Evolutionary conservation across 2,797 vertebrate genomes (phyloP).

Genomic region (Gambusia yucatana): DNA sequence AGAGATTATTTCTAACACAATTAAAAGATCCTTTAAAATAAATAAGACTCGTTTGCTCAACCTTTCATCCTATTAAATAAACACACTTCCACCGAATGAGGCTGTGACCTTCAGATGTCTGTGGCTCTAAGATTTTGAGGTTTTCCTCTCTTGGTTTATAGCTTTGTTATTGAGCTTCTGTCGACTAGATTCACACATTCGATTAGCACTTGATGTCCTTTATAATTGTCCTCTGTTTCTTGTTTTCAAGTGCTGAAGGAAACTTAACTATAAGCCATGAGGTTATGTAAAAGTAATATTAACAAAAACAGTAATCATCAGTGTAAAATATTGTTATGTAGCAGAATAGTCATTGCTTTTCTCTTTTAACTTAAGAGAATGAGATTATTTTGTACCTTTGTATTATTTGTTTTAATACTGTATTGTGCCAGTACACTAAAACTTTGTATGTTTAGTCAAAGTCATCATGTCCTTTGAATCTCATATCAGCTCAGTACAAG

Average conservation of each 20-base stretch:
- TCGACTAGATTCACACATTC: slow-evolving; percentile 11
- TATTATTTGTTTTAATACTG: neutral
- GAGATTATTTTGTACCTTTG: neutral
- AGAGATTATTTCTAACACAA: slow-evolving; percentile 16
- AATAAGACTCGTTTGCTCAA: no score
- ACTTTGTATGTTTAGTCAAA: neutral
- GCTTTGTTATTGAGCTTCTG: slow-evolving; percentile 8
- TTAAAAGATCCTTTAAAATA: slow-evolving; percentile 3
- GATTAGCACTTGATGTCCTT: neutral
- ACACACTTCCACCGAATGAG: neutral
- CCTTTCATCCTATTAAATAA: neutral
- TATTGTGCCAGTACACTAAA: neutral
- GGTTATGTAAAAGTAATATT: neutral
- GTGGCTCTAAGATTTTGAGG: slow-evolving; percentile 2
- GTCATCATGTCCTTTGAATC: neutral
- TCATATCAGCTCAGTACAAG: neutral
- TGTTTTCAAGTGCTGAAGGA: slow-evolving; percentile 7
- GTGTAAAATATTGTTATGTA: neutral
- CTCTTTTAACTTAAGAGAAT: neutral
- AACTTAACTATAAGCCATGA: slow-evolving; percentile 5
- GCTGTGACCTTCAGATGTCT: neutral
- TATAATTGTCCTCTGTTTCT: neutral
- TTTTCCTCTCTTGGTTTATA: neutral
- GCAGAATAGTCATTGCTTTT: neutral
- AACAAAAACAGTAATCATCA: neutral